A percentile compares a stretch with the other conserved stretches of the same genome.
phyloP scores from a whole-genome alignment of 2,888 invertebrate species.

The Lycocerus yunnanus region DNA sequence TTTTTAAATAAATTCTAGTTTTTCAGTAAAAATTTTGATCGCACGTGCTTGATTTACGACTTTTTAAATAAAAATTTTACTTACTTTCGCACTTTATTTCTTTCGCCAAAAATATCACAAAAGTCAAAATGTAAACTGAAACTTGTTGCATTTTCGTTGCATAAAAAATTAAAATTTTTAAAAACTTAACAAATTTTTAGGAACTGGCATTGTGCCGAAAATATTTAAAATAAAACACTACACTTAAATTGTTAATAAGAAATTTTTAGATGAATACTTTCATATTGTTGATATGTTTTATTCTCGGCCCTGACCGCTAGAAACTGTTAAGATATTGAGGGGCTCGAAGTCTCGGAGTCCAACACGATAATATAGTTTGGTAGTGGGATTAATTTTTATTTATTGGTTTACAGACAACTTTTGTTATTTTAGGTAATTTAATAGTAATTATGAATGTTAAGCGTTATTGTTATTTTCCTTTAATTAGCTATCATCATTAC shows the following conservation, averaged over 20 bases:
- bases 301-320: conserved; percentile 15
- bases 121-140: neutral
- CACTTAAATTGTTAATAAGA: neutral
- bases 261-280: neutral
- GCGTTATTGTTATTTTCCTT: neutral
- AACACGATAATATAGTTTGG: neutral
- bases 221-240: neutral
- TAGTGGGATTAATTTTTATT: neutral
- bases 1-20: neutral
- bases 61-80: neutral
- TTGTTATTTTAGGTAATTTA: neutral
- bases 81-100: neutral
- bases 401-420: no score
- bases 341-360: conserved; percentile 7
- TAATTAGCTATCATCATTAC: neutral
- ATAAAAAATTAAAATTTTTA: neutral
- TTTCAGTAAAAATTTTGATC: neutral
- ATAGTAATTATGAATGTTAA: neutral
- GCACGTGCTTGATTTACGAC: no score
- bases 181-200: neutral
- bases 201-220: neutral
- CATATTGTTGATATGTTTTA: neutral
- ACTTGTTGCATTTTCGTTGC: neutral
- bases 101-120: neutral
- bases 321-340: conserved; percentile 11